phyloP scores from a whole-genome alignment of 53 echinoderm and acorn worm genomes.

The Arbacia lixula region DNA sequence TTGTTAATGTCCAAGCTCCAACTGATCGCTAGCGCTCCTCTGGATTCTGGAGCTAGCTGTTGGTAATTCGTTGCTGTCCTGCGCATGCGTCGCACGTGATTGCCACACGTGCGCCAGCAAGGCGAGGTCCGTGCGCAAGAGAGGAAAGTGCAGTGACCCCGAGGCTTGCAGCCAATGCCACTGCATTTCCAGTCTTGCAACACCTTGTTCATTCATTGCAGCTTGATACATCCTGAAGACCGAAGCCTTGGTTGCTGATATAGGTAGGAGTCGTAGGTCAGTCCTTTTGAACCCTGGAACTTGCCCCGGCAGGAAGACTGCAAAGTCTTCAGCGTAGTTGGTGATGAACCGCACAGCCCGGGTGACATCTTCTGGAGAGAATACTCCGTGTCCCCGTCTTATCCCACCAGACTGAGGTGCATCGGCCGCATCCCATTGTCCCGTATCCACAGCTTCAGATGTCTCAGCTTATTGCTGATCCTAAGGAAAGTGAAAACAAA shows the following conservation, averaged over 20 bases:
- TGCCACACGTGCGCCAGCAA: too few species aligned
- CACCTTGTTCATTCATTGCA: slow-evolving; percentile 14
- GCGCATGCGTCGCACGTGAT: too few species aligned
- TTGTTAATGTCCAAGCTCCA: too few species aligned
- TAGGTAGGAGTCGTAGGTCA: slow-evolving; percentile 12
- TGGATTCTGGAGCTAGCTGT: too few species aligned
- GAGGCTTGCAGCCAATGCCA: too few species aligned
- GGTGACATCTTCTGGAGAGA: slow-evolving; percentile 8
- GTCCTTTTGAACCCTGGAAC: slow-evolving; percentile 19
- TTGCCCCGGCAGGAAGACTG: slow-evolving; percentile 7
- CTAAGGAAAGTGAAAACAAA: background rate
- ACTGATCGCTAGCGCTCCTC: too few species aligned
- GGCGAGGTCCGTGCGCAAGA: too few species aligned
- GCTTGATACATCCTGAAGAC: background rate
- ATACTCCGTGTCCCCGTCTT: background rate
- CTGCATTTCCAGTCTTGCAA: too few species aligned
- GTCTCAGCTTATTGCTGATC: background rate
- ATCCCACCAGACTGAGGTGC: slow-evolving; percentile 12
- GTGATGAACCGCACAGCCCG: slow-evolving; percentile 3
- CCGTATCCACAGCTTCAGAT: background rate
- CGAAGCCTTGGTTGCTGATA: slow-evolving; percentile 19
- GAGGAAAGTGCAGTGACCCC: too few species aligned
- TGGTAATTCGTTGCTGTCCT: too few species aligned
- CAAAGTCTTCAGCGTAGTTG: slow-evolving; percentile 32
- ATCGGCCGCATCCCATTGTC: too few species aligned